phyloP scores from a whole-genome alignment of 2,113 vertebrate genomes.

The Ellobius talpinus region DNA sequence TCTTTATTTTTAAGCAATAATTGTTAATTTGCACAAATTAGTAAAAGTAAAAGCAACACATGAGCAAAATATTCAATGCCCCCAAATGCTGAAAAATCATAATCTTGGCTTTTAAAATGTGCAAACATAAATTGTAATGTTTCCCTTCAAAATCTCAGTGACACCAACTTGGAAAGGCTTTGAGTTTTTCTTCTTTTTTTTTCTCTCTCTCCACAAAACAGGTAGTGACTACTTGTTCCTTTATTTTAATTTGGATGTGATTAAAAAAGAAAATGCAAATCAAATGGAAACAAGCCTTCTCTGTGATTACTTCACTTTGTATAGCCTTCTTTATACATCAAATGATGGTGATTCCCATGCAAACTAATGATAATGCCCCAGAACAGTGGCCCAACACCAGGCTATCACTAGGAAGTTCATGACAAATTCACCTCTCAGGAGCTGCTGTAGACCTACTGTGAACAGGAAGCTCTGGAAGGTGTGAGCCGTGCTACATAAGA shows the following conservation, averaged over 20 bases:
- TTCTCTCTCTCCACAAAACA: neutral
- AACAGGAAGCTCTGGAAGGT: neutral
- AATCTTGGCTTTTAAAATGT: neutral
- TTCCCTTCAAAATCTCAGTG: neutral
- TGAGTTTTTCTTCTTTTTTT: neutral
- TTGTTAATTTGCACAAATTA: neutral
- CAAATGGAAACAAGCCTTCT: neutral
- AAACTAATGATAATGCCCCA: neutral
- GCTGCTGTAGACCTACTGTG: neutral
- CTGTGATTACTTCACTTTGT: neutral
- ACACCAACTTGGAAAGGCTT: neutral
- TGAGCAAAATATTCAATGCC: neutral
- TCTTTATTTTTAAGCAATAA: conserved; percentile 18
- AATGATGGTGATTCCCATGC: neutral
- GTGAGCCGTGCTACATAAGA: neutral
- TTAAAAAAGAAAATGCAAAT: neutral
- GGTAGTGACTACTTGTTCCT: neutral
- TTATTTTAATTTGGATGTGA: neutral
- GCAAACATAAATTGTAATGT: neutral
- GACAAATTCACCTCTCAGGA: neutral
- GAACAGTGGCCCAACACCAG: neutral
- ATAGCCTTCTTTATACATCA: neutral
- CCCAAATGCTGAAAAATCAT: neutral
- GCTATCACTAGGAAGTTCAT: neutral
- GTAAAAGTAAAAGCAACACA: neutral